Conservation (phyloP, 1,140 invertebrate genomes). For the Drosophila quadrilineata region DNA sequence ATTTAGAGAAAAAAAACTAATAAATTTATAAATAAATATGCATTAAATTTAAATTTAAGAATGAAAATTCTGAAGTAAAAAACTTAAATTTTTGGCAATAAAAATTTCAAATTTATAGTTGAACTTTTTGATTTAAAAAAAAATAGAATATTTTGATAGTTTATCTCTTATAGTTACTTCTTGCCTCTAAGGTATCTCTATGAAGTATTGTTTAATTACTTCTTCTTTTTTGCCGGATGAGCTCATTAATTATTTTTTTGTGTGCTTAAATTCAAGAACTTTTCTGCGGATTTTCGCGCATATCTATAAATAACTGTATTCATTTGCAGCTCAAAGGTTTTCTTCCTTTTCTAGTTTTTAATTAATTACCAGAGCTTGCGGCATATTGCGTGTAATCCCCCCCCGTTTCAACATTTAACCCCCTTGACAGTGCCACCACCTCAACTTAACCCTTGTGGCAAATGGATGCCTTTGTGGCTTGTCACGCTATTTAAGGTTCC, state of each 20-base stretch:
- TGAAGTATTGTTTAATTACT: too few relatives aligned
- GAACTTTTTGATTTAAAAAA: too few relatives aligned
- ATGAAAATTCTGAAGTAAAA: too few relatives aligned
- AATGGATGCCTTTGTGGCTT: not conserved
- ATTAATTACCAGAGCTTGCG: conserved; percentile 38
- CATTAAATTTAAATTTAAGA: too few relatives aligned
- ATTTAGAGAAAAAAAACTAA: too few relatives aligned
- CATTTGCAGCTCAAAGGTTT: conserved; percentile 7
- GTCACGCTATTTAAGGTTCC: conserved; percentile 36
- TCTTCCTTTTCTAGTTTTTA: conserved; percentile 18
- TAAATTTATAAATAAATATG: too few relatives aligned
- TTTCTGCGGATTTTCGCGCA: conserved; percentile 16
- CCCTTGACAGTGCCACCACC: not conserved
- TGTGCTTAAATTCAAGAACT: too few relatives aligned
- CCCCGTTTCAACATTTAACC: not conserved
- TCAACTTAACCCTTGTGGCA: conserved; percentile 2
- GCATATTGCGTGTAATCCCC: conserved; percentile 30
- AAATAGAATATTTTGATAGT: too few relatives aligned
- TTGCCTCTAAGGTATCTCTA: too few relatives aligned
- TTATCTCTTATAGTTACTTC: too few relatives aligned
- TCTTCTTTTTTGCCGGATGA: conserved; percentile 36
- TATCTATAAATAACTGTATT: conserved; percentile 29
- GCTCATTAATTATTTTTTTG: conserved; percentile 61
- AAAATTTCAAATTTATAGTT: too few relatives aligned
- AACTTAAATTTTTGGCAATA: too few relatives aligned